These are phyloP conservation scores for Marcusenius ussheri DNA, from an alignment of 2,113 vertebrate species.

Conservation along the genomic window DNA sequence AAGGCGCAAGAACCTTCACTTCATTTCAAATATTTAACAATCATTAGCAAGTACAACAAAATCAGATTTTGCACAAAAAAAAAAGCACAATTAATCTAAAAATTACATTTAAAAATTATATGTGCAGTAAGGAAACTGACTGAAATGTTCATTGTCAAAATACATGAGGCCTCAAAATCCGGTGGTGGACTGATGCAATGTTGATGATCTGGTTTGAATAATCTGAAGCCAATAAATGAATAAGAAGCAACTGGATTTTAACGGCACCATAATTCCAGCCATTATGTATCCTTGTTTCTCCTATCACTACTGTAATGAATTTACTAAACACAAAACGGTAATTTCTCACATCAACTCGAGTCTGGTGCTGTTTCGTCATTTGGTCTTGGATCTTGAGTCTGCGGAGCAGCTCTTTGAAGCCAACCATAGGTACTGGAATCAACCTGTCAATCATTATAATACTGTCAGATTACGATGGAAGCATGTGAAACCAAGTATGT, in stretches of 20 bases:
- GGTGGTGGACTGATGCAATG: neutral
- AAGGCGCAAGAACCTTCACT: neutral
- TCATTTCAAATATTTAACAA: neutral
- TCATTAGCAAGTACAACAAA: neutral
- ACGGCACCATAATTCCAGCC: neutral
- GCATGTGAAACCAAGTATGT: neutral
- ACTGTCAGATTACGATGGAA: neutral
- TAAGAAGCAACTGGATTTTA: neutral
- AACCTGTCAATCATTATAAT: slow-evolving; percentile 57
- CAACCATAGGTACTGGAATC: slow-evolving; percentile 96
- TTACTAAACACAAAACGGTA: neutral
- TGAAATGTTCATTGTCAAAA: neutral
- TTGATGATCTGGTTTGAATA: neutral
- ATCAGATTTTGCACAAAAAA: neutral
- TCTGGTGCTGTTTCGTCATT: slow-evolving; percentile 98
- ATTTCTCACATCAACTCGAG: slow-evolving; percentile 82
- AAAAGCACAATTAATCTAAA: neutral
- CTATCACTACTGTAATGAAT: neutral
- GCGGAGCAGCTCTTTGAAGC: slow-evolving; percentile 86
- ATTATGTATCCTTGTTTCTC: neutral
- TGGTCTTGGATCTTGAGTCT: slow-evolving; percentile 93
- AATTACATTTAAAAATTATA: neutral
- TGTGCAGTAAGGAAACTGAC: neutral
- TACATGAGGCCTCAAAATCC: neutral
- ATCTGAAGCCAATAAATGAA: neutral